Evolutionary conservation across 2,113 vertebrate species (phyloP).

Genomic region (Pelobates fuscus): DNA sequence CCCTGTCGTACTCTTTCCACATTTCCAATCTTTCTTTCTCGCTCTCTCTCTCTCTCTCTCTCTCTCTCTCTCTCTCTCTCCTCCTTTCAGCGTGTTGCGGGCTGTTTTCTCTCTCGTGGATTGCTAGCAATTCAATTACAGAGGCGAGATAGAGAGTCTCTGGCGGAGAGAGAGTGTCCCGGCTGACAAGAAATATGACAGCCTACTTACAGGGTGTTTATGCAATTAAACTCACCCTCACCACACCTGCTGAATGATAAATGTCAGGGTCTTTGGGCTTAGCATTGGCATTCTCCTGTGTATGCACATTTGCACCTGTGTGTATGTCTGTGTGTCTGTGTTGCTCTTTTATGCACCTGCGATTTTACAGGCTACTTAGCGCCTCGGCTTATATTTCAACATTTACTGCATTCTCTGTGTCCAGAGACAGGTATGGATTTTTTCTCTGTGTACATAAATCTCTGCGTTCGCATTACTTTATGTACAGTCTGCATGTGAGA

Average conservation of each 20-base stretch:
- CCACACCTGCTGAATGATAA: conserved; percentile 92
- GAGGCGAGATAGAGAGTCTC: conserved; percentile 92
- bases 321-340: conserved; percentile 4
- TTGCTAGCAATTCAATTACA: conserved; percentile 98
- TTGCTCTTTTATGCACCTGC: neutral
- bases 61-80: conserved; percentile 18
- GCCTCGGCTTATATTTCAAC: no score
- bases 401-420: no score
- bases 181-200: conserved; percentile 97
- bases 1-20: neutral
- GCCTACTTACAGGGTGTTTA: conserved; percentile 98
- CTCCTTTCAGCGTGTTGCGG: conserved; percentile 47
- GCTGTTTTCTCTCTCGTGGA: conserved; percentile 73
- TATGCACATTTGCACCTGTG: conserved; percentile 10
- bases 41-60: conserved; percentile 3
- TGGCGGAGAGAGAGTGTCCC: conserved; percentile 81
- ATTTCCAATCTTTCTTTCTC: conserved; percentile 11
- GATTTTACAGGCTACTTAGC: no score
- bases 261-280: conserved; percentile 61
- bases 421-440: no score
- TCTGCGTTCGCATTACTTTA: no score
- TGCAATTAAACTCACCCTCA: conserved; percentile 98
- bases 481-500: no score
- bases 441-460: no score
- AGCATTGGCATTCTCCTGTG: conserved; percentile 7